Evolutionary conservation across 1,140 invertebrate species (phyloP).

Genomic region (Lordiphosa clarofinis): DNA sequence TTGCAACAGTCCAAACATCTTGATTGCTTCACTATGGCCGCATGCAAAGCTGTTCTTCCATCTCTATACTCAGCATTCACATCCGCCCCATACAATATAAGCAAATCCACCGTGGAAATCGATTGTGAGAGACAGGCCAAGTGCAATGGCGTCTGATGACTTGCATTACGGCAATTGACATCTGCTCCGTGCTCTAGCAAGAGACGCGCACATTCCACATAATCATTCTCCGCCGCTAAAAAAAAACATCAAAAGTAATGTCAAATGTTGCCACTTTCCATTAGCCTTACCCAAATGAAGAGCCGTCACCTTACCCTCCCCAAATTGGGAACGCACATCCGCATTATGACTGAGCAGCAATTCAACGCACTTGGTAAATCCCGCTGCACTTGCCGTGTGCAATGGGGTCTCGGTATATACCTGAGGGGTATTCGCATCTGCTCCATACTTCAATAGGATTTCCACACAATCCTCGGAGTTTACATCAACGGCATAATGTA

Average conservation of each 20-base stretch:
- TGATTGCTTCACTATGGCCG: slow-evolving; percentile 88
- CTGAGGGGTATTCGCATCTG: slow-evolving; percentile 88
- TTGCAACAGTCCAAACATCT: slow-evolving; percentile 86
- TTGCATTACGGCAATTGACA: slow-evolving; percentile 84
- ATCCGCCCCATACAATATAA: slow-evolving; percentile 84
- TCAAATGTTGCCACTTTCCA: not conserved
- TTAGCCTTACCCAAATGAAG: slow-evolving; percentile 84
- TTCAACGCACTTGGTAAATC: slow-evolving; percentile 84
- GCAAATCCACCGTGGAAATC: slow-evolving; percentile 85
- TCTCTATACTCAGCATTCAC: slow-evolving; percentile 84
- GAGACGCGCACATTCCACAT: slow-evolving; percentile 85
- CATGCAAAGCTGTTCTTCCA: slow-evolving; percentile 88
- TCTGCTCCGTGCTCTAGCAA: slow-evolving; percentile 87
- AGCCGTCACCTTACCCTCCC: slow-evolving; percentile 85
- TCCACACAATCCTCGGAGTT: slow-evolving; percentile 85
- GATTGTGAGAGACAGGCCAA: slow-evolving; percentile 88
- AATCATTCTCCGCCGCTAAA: slow-evolving; percentile 88
- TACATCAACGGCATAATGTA: slow-evolving; percentile 88
- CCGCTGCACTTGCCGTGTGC: slow-evolving; percentile 89
- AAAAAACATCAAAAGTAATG: not conserved
- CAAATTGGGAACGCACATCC: slow-evolving; percentile 87
- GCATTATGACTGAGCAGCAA: slow-evolving; percentile 86
- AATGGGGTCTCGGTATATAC: slow-evolving; percentile 91
- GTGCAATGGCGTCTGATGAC: slow-evolving; percentile 89
- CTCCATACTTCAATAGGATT: slow-evolving; percentile 85